These are phyloP conservation scores for Oxygymnocypris stewartii DNA, from an alignment of 2,113 vertebrate genomes.

Conservation along the genomic window DNA sequence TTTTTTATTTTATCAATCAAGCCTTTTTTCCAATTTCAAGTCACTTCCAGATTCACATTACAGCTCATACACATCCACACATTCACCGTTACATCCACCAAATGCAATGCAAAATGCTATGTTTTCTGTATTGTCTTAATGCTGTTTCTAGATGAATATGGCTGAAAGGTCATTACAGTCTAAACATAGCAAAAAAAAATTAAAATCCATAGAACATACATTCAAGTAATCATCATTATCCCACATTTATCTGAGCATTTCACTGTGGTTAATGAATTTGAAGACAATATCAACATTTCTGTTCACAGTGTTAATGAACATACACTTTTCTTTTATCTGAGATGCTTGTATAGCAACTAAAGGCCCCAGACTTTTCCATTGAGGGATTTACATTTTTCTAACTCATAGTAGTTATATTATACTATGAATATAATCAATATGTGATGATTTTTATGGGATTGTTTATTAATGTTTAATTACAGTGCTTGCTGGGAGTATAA, in stretches of 20 bases:
- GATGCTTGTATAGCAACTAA: no score
- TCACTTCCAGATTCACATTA: slow-evolving; percentile 9
- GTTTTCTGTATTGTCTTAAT: neutral
- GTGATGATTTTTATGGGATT: no score
- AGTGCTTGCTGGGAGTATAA: no score
- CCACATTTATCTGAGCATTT: no score
- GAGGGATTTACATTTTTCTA: no score
- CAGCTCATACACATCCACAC: slow-evolving; percentile 9
- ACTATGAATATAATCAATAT: no score
- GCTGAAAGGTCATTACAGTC: neutral
- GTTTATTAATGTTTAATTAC: no score
- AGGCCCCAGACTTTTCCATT: no score
- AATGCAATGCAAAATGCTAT: neutral
- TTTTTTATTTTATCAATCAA: neutral
- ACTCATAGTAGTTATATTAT: no score
- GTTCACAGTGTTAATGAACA: neutral
- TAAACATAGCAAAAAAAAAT: neutral
- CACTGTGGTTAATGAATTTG: neutral
- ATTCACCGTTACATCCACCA: neutral
- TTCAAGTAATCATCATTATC: neutral
- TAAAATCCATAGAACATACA: neutral
- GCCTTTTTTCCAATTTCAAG: neutral
- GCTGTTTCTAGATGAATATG: no score
- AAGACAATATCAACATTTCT: neutral
- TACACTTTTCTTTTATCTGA: no score